Evolutionary conservation across 2,113 vertebrate genomes (phyloP), one percentile per base, ranked within the genome.

Genomic region (Phaethornis superciliosus): DNA sequence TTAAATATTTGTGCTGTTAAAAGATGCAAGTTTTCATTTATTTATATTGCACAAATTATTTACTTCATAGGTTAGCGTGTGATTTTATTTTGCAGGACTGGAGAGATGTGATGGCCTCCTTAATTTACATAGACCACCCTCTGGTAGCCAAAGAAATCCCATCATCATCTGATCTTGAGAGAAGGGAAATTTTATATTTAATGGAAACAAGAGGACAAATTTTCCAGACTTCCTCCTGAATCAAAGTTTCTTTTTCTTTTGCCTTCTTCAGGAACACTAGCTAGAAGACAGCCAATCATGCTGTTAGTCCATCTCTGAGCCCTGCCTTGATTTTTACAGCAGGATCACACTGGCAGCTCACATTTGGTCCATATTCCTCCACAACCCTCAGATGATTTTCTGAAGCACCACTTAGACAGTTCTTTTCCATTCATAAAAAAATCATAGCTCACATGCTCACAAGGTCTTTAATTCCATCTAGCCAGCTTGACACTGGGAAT

Each of bases 371-470:
- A 2, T 47, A 26, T 7, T 89, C 51, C 23, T 86, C 54, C 75
- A 70, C 44, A 87, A 83, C 5, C 12, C 47, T 14, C 56, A 90
- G 22, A 47, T 51, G 69, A 22, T 84, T 76, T 91, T 59, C 68
- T 70, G 72, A 90, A 70, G 37, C 69, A 42, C 51, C 62, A 35
- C 80, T 72, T 72, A 93, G 62, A 30, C 7, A 70, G 47, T 68
- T 67, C 56, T 71, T 95, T 95, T 71, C 74, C 44, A 68, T 68
- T 89, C 80, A 84, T 81, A 40, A 60, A 81, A 77, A 92, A 79
- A 81, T 37, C 74, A 56, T 56, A 67, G 49, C 33, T 44, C 27
- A 65, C 28, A 23, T 12, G 8, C 44, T 90, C 27, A 88, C 37
- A 63, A 28, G 20, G 44, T 67, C 35, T 94, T 91, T 56, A 81